Conservation (phyloP, 2,113 vertebrate species). For the Gadus chalcogrammus region DNA sequence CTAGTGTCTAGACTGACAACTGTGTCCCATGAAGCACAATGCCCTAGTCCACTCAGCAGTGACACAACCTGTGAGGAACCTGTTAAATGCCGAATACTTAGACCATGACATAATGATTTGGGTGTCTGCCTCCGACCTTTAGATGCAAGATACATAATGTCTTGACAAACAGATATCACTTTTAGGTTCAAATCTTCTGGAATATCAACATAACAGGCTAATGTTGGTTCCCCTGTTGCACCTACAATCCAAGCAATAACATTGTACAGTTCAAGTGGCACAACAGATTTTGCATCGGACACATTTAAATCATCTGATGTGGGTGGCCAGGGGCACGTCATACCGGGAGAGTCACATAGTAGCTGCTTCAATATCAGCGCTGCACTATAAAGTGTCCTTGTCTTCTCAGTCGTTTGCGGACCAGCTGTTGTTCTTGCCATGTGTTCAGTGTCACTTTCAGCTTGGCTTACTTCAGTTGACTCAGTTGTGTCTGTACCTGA, state of each 20-base stretch:
- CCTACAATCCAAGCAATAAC: slow-evolving; percentile 18
- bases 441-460: not conserved
- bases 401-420: slow-evolving; percentile 5
- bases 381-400: slow-evolving; percentile 1
- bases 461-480: slow-evolving; percentile 5
- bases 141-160: too few relatives aligned
- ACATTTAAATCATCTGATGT: slow-evolving; percentile 13
- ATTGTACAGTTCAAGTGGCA: slow-evolving; percentile 18
- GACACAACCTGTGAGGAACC: too few relatives aligned
- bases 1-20: too few relatives aligned
- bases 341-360: slow-evolving; percentile 11
- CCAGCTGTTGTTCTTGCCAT: not conserved
- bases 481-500: not conserved
- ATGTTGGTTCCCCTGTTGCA: not conserved
- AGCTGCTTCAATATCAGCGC: slow-evolving; percentile 24
- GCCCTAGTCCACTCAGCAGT: too few relatives aligned
- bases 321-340: slow-evolving; percentile 18
- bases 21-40: too few relatives aligned
- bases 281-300: not conserved
- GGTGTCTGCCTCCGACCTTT: too few relatives aligned
- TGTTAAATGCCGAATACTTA: too few relatives aligned
- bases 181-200: too few relatives aligned
- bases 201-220: slow-evolving; percentile 4
- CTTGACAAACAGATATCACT: too few relatives aligned
- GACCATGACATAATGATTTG: too few relatives aligned